Base-by-base conservation (phyloP, 1,140 invertebrate genomes). In the Formica selysi region DNA sequence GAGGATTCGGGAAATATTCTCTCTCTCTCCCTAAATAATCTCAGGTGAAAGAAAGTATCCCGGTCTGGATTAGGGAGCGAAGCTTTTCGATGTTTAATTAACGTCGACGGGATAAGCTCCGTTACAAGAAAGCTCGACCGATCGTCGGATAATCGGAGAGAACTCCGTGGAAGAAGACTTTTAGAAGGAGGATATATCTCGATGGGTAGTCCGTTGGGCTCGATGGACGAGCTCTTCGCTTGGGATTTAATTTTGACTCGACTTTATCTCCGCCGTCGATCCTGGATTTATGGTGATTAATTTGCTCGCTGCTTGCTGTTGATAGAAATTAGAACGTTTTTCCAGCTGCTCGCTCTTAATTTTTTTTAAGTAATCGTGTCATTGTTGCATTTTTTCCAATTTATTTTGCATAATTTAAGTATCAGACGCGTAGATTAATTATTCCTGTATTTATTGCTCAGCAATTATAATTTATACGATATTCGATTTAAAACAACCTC, bases 81-180 rank as follows among this genome's bases (percentile, higher is more conserved):
- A 83, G 85, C 85, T 86, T 86, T 73, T 83, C 85, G 68, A 71
- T 86, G 85, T 86, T 86, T 86, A 86, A 86, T 86, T 86, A 86
- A 86, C 85, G 79, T 86, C 68, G 67, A 64, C 62, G 61, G 79
- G 85, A 86, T 86, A 83, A 86, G 80, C 85, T 86, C 85, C 71
- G 85, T 86, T 86, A 83, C 85, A 70, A 83, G 85, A 64, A 83
- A 74, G 68, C 79, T 83, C 85, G 67, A 67, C 61, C 76, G 85
- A 86, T 86, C 85, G 78, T 5, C 65, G 32, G 85, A 86, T 86
- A 86, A 86, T 86, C 85, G 85, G 32, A 61, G n/a, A 67, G 51
- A 85, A 51, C 74, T 54, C 48, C 64, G 48, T 57, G 29, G 62
- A 80, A 61, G 79, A 83, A 83, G 79, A 83, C 57, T 38, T 73